Percentiles rank a stretch among this genome's conserved stretches.
Evolutionary conservation across 1,140 invertebrate genomes (phyloP).

Genomic region (Drosophila carrolli): DNA sequence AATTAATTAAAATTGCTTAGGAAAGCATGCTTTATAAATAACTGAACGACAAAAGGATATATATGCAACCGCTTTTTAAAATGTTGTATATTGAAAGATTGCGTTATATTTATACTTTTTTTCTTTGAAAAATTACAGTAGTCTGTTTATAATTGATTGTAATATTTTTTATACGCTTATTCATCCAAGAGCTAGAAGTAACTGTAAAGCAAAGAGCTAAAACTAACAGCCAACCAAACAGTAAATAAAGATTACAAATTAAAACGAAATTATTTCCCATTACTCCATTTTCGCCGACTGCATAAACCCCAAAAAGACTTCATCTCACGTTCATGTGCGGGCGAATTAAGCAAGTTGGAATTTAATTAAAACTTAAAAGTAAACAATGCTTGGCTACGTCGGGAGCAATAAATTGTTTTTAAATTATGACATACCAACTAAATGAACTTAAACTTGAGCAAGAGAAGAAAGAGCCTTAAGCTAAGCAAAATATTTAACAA

Average conservation of each 20-base stretch:
- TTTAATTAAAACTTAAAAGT: conserved; percentile 79
- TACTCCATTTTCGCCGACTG: neutral
- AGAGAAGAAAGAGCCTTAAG: neutral
- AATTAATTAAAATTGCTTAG: too few relatives aligned
- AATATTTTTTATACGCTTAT: too few relatives aligned
- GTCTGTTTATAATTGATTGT: too few relatives aligned
- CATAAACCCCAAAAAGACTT: conserved; percentile 25
- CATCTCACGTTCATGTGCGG: conserved; percentile 15
- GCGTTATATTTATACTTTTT: too few relatives aligned
- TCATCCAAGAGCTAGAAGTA: too few relatives aligned
- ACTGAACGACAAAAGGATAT: too few relatives aligned
- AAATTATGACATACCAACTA: conserved; percentile 67
- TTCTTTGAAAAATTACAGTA: too few relatives aligned
- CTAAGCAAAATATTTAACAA: conserved; percentile 24
- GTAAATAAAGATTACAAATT: neutral
- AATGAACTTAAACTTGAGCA: conserved; percentile 27
- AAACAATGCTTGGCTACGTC: conserved; percentile 35
- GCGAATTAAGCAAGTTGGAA: conserved; percentile 56
- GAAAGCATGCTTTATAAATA: too few relatives aligned
- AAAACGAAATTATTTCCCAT: neutral
- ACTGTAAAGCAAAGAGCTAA: too few relatives aligned
- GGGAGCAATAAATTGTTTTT: conserved; percentile 63
- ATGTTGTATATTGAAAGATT: too few relatives aligned
- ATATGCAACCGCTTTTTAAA: too few relatives aligned
- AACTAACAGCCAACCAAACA: neutral